Evolutionary conservation across 2,113 vertebrate genomes (phyloP), one percentile per base, ranked within the genome.

Genomic region (Spermophilus dauricus): DNA sequence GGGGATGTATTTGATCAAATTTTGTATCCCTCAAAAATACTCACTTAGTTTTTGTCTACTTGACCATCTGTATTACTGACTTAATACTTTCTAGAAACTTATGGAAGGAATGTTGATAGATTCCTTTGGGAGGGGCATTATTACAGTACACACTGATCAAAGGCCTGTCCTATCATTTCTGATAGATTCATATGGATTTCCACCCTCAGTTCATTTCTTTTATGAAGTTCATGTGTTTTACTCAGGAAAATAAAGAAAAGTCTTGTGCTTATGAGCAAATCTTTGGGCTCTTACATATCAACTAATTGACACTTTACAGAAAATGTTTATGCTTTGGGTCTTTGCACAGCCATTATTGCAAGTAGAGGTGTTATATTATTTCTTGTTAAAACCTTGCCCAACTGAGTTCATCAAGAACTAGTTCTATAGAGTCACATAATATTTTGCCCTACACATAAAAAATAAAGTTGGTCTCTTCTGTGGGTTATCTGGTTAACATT

Each of bases 41-140:
- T 88, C 1, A 1, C 39, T 84, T 94, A 45, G 22, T 39, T 92
- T 87, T 70, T 87, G 11, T 92, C 56, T 70, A 10, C 14, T 80
- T 65, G 65, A 76, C 73, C 32, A 37, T 75, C 75, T 70, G 3
- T 65, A 28, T 61, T 89, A 56, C n/a, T 30, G 63, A 72, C 53
- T 81, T 93, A 76, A 69, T 85, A 22, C 70, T 94, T 85, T 87
- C 86, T 88, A 67, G 61, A 78, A 83, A 88, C 8, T 28, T 70
- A 7, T 0, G 18, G 18, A 22, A 65, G 13, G 48, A 32, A 45
- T 61, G 30, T 8, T 69, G 18, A 28, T 45, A 97, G 61, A 73
- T 67, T 65, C 39, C 22, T 17, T 53, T 56, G 30, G 28, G 26
- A 13, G 53, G 17, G 53, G 5, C 9, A 6, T 72, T 48, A 32